A percentile compares a stretch with the other conserved stretches of the same genome.
Conservation (phyloP, 2,113 vertebrate genomes). For the Phodopus roborovskii region DNA sequence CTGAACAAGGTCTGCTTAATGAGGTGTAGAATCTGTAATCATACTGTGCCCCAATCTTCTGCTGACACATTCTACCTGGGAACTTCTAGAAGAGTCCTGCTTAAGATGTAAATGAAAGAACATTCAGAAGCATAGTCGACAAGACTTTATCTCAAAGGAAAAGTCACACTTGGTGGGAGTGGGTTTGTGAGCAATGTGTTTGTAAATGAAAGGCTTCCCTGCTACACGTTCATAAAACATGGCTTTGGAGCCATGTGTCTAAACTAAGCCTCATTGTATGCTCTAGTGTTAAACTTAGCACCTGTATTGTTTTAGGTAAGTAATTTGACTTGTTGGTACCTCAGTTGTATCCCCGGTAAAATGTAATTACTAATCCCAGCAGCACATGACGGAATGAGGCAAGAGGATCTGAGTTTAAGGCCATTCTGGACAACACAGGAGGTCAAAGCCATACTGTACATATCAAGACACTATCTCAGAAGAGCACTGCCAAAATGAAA, state of each 20-base stretch:
- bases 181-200: not conserved
- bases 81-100: not conserved
- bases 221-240: not conserved
- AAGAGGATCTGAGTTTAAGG: not conserved
- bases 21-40: not conserved
- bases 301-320: not conserved
- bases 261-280: not conserved
- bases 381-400: not conserved
- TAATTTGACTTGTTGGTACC: not conserved
- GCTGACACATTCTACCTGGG: not conserved
- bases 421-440: not conserved
- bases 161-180: not conserved
- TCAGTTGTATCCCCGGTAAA: not conserved
- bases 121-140: conserved; percentile 2
- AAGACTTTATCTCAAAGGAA: not conserved
- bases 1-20: not conserved
- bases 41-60: not conserved
- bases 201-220: not conserved
- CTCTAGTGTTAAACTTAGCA: not conserved
- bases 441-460: not conserved
- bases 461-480: not conserved
- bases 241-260: not conserved
- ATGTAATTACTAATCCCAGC: not conserved
- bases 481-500: not conserved
- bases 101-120: not conserved